Base-by-base conservation (phyloP, 2,113 vertebrate genomes). In the Sphaerodactylus townsendi region DNA sequence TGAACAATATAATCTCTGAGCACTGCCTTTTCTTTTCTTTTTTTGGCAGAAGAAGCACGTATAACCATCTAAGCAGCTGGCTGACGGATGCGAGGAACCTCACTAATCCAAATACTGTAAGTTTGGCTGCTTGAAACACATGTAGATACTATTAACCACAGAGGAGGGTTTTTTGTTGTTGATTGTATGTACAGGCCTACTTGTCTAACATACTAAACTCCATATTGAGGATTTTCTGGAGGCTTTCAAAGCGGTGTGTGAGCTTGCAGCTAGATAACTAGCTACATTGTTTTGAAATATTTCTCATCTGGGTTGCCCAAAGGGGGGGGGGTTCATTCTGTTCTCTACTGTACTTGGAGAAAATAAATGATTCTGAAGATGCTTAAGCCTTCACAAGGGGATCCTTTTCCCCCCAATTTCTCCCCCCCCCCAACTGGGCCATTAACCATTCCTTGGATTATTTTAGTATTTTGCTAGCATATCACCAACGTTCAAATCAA, bases 11-110 rank as follows among this genome's bases (percentile, higher is more conserved):
- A 56, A 21, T 62, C 21, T 28, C 28, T 62, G 25, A 62, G 59
- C 59, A 2, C 33, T 33, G 28, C 10, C n/a, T 37, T 73, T 33
- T 25, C 44, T 10, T 50, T n/a, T n/a, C n/a, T 23, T 53, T 64
- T 84, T 35, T 91, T 95, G 59, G 79, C 92, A 99, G 98, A 97
- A 98, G 98, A 95, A 99, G 98, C 94, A 99, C 98, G 0, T 99
- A 99, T 91, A 99, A 99, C 90, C 98, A 99, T 91, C 95, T 99
- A 93, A 99, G 98, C 97, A 99, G 98, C 96, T 99, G 98, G 98
- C 93, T 99, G 95, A 99, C 98, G 72, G 98, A 99, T 87, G 98
- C 98, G 93, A 96, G 98, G 93, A 99, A 99, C 93, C 98, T 99
- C 94, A 99, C 98, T 96, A 99, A 99, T 95, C 98, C 98, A 89